Evolutionary conservation across 30 jellyfish, hydroid and myxozoan genomes (phyloP).

Genomic region (Clytia hemisphaerica): DNA sequence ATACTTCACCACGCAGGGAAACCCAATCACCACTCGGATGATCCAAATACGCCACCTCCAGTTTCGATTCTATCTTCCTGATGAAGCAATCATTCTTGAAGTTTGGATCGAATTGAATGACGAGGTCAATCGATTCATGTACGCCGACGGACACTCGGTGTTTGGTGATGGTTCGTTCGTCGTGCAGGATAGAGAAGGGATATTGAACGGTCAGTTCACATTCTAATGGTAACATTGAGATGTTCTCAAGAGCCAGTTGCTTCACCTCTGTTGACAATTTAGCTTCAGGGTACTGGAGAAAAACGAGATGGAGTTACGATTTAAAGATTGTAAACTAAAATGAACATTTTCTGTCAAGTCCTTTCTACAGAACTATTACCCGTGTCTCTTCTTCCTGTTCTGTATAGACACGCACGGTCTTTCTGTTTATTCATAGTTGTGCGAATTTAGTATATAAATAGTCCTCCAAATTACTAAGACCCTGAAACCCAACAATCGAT

Average conservation of each 20-base stretch:
- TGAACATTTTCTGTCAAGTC: too few species aligned
- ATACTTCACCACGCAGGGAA: conserved; percentile 69
- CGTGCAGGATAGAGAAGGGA: conserved; percentile 58
- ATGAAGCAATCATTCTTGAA: conserved; percentile 54
- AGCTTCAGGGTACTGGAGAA: conserved; percentile 75
- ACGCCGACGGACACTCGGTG: conserved; percentile 39
- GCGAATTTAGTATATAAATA: too few species aligned
- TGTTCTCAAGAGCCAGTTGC: conserved; percentile 50
- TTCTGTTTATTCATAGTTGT: too few species aligned
- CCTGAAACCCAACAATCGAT: too few species aligned
- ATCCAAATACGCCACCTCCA: conserved; percentile 61
- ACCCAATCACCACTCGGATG: conserved; percentile 80
- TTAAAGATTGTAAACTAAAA: too few species aligned
- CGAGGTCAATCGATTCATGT: conserved; percentile 44
- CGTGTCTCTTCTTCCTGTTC: too few species aligned
- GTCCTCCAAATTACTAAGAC: too few species aligned
- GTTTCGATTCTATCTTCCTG: conserved; percentile 31
- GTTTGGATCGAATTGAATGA: conserved; percentile 89
- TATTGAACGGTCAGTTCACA: conserved; percentile 40
- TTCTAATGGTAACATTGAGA: conserved; percentile 62
- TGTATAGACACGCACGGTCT: too few species aligned
- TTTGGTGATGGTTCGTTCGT: not conserved
- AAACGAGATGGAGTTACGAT: not conserved
- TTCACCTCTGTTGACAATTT: conserved; percentile 57
- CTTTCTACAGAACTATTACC: too few species aligned